A percentile compares a stretch with the other conserved stretches of the same genome.
Conservation (phyloP, 2,888 invertebrate genomes). For the Trichacis sp. region DNA sequence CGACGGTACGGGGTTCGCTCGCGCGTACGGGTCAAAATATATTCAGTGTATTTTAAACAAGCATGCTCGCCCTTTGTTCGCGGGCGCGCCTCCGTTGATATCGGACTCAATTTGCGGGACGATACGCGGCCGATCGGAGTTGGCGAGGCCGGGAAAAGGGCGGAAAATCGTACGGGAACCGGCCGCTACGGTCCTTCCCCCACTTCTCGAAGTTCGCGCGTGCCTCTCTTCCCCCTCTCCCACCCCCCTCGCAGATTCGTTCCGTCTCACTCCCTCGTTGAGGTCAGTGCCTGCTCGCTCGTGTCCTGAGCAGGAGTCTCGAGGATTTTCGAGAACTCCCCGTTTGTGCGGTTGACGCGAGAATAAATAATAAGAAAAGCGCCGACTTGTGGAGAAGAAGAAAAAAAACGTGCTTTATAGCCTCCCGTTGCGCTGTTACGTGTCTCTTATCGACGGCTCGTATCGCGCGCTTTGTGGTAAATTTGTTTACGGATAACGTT, state of each 20-base stretch:
- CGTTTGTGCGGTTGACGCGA: no score
- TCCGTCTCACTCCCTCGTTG: conserved; percentile 23
- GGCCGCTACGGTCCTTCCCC: conserved; percentile 1
- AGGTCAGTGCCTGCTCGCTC: conserved; percentile 60
- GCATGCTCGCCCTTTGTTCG: conserved; percentile 54
- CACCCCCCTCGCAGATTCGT: conserved; percentile 13
- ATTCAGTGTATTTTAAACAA: no score
- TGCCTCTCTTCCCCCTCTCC: conserved; percentile 12
- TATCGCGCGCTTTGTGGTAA: conserved; percentile 5
- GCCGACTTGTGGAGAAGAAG: no score
- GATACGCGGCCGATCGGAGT: conserved; percentile 1
- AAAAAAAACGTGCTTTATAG: no score
- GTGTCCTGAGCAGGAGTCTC: conserved; percentile 53
- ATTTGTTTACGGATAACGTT: conserved; percentile 7
- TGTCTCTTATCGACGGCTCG: conserved; percentile 5
- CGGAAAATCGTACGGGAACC: conserved; percentile 4
- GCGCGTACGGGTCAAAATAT: no score
- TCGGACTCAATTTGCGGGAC: conserved; percentile 13
- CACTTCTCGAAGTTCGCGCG: no score
- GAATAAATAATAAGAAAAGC: no score
- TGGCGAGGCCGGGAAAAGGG: background rate
- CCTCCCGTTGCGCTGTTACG: no score
- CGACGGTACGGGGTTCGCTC: no score
- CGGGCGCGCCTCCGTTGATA: conserved; percentile 37
- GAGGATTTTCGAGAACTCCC: conserved; percentile 11